Percentiles rank a stretch among this genome's conserved stretches.
Evolutionary conservation across 2,113 vertebrate species (phyloP).

Genomic region (Barbus barbus): DNA sequence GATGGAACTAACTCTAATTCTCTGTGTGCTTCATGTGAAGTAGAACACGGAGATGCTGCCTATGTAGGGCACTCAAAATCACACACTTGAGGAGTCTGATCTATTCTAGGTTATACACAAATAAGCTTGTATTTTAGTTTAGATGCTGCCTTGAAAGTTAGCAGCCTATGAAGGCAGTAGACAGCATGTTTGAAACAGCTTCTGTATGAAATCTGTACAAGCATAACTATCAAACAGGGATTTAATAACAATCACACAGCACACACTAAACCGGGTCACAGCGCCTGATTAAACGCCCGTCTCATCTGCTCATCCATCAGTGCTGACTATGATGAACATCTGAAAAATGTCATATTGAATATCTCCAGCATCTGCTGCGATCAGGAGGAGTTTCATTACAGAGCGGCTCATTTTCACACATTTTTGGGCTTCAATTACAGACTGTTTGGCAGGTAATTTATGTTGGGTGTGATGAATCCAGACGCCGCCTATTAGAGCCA

Average conservation of each 20-base stretch:
- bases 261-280: too few relatives aligned
- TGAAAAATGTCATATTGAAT: too few relatives aligned
- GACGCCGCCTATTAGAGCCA: background rate
- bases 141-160: background rate
- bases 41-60: background rate
- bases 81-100: background rate
- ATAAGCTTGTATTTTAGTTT: background rate
- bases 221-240: background rate
- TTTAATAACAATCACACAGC: slow-evolving; percentile 7
- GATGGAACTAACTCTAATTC: too few relatives aligned
- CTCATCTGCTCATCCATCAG: too few relatives aligned
- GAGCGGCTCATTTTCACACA: background rate
- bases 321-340: too few relatives aligned
- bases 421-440: background rate
- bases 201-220: background rate
- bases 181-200: background rate
- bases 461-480: slow-evolving; percentile 11
- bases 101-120: background rate
- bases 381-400: background rate
- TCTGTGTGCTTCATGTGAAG: too few relatives aligned
- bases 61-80: background rate
- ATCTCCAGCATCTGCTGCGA: background rate
- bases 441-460: background rate
- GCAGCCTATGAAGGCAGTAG: background rate
- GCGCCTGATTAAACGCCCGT: too few relatives aligned